Evolutionary conservation across 2,888 invertebrate genomes (phyloP).

Genomic region (Hydriomena furcata): DNA sequence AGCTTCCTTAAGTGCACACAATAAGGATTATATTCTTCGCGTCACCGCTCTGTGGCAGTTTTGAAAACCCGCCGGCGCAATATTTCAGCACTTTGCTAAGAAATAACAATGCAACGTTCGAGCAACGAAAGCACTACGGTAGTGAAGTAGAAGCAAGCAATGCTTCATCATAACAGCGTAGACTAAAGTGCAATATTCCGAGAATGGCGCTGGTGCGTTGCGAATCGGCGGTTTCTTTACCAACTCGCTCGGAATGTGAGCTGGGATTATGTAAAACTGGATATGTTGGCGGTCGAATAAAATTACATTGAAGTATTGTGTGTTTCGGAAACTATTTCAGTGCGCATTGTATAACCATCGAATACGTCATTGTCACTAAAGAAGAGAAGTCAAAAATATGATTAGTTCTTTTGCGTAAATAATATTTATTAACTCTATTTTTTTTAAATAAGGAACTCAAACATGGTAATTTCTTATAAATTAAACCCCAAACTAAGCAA

Average conservation of each 20-base stretch:
- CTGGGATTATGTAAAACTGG: constrained; percentile 6
- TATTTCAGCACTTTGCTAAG: constrained; percentile 75
- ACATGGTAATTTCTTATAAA: too few relatives aligned
- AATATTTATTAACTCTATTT: too few relatives aligned
- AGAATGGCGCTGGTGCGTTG: constrained; percentile 36
- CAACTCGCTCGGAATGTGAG: constrained; percentile 10
- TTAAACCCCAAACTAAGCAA: too few relatives aligned
- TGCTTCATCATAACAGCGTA: constrained; percentile 65
- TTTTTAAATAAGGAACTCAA: too few relatives aligned
- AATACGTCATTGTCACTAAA: too few relatives aligned
- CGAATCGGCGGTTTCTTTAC: constrained; percentile 28
- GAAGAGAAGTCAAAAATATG: too few relatives aligned
- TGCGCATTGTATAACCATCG: too few relatives aligned
- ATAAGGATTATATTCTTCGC: constrained; percentile 39
- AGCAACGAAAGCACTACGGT: constrained; percentile 65
- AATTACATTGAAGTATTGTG: neutral
- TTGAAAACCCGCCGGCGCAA: constrained; percentile 61
- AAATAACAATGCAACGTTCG: constrained; percentile 75
- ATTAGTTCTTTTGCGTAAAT: too few relatives aligned
- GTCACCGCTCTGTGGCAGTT: constrained; percentile 38
- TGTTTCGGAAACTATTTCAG: too few relatives aligned
- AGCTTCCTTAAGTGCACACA: constrained; percentile 43
- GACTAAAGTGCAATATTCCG: constrained; percentile 36
- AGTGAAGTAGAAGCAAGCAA: constrained; percentile 62
- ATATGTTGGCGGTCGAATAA: neutral